These are phyloP conservation scores for Micrasema minimum DNA, from an alignment of 1,140 invertebrate genomes.

Conservation along the genomic window DNA sequence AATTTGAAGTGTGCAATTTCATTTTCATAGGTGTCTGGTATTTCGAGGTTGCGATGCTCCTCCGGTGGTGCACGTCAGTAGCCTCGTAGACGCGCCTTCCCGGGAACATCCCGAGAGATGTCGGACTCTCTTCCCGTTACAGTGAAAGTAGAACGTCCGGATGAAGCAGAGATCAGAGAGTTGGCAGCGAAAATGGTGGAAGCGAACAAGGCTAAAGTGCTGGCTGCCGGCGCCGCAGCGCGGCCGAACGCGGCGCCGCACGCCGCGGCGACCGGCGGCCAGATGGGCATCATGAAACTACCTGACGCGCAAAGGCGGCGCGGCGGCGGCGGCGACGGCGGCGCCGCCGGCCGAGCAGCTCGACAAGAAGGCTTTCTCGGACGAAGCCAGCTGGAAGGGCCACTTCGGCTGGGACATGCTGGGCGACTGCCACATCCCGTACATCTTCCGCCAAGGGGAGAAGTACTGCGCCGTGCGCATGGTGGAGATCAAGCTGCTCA, in stretches of 20 bases:
- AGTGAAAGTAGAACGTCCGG: conserved; percentile 84
- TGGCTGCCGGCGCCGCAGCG: conserved; percentile 63
- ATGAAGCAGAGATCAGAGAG: conserved; percentile 87
- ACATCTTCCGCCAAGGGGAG: conserved; percentile 83
- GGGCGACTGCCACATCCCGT: conserved; percentile 87
- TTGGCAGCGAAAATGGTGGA: conserved; percentile 88
- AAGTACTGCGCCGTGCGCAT: conserved; percentile 92
- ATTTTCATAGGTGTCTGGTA: not conserved
- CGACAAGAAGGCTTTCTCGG: conserved; percentile 69
- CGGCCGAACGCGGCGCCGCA: conserved; percentile 59
- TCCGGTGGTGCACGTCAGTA: conserved; percentile 13
- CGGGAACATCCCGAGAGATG: conserved; percentile 35
- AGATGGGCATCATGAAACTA: conserved; percentile 73
- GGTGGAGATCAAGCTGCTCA: conserved; percentile 88
- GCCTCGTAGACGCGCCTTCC: conserved; percentile 30
- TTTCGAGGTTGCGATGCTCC: conserved; percentile 12
- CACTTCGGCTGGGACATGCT: conserved; percentile 91
- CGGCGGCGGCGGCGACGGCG: conserved; percentile 57
- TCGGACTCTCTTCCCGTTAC: conserved; percentile 57
- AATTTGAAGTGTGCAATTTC: not conserved
- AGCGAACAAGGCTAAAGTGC: conserved; percentile 80
- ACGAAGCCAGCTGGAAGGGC: conserved; percentile 84
- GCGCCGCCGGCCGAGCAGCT: conserved; percentile 57
- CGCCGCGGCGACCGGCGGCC: conserved; percentile 60
- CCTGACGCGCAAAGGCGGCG: conserved; percentile 65